Base-by-base conservation (phyloP, 2,113 vertebrate genomes). In the Leptocoma aspasia region DNA sequence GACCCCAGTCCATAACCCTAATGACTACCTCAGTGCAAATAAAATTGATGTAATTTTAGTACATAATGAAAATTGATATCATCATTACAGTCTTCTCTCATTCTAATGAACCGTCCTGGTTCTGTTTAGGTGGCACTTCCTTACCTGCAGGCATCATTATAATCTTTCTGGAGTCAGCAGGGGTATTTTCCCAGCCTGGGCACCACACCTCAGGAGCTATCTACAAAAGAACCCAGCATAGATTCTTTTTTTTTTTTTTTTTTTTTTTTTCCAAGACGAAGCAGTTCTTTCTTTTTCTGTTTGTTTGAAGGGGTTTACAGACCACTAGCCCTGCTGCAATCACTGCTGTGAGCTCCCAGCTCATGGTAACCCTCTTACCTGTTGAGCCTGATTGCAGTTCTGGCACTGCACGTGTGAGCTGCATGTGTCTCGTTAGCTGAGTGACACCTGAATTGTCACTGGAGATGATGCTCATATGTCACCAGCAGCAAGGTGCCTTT, bases 381-480 rank as follows among this genome's bases (percentile, higher is more conserved):
- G 5, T 13, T 49, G 56, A 77, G 64, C 18, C 64, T 66, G 47
- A 59, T 30, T 39, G 85, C 45, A 31, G 31, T 35, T 86, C 45
- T 79, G 9, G 2, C 11, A 2, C 75, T 75, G 53, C 45, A 30
- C 1, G 1, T 0, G 0, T 42, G 85, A 65, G 45, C 53, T 61
- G 31, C 0, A 0, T 1, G 1, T 65, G 27, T 61, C 53, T 66
- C 0, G 0, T 82, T 20, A 12, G 37, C 65, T 66, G 23, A 66
- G 71, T 83, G 71, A 61, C 50, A 47, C 54, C 66, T 52, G 4
- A 50, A 9, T 15, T 83, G 53, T 41, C 0, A 0, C 11, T 13
- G 35, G 49, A 73, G 56, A 10, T 73, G 44, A 31, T 6, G 19
- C 53, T 92, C 13, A 0, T 8, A 1, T 24, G 42, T n/a, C 42